These are phyloP conservation scores for Halocaridina rubra DNA, from an alignment of 2,888 invertebrate genomes.

Conservation along the genomic window DNA sequence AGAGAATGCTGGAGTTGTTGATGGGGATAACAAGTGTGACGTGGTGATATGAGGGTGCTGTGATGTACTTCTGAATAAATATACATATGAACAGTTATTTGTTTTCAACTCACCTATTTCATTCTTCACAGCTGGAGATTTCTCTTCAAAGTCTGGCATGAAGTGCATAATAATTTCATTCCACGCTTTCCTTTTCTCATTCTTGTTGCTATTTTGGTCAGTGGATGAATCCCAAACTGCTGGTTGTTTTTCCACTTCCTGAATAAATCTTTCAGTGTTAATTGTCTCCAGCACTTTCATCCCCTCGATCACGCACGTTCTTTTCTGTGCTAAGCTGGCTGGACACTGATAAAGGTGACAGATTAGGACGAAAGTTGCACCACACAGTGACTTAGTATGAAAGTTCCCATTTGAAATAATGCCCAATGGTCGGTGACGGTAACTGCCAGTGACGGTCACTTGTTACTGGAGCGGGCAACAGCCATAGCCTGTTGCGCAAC, in stretches of 20 bases:
- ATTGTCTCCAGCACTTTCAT: background rate
- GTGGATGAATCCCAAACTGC: too few relatives aligned
- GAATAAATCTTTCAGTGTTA: background rate
- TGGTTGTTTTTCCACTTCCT: background rate
- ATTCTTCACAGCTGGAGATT: slow-evolving; percentile 5
- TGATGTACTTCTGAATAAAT: background rate
- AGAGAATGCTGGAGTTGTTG: background rate
- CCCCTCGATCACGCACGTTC: background rate
- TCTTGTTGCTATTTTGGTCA: slow-evolving; percentile 2
- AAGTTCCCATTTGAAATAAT: background rate
- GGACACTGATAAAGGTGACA: background rate
- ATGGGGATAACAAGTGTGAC: background rate
- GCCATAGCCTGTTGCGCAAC: slow-evolving; percentile 10
- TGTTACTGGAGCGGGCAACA: slow-evolving; percentile 1
- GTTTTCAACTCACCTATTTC: background rate
- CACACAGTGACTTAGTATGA: background rate
- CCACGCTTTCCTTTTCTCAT: slow-evolving; percentile 4
- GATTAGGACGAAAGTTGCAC: background rate
- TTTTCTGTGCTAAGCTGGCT: background rate
- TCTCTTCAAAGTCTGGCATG: background rate
- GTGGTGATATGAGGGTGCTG: slow-evolving; percentile 1
- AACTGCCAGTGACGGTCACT: slow-evolving; percentile 4
- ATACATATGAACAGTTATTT: background rate
- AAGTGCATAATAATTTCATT: slow-evolving; percentile 2
- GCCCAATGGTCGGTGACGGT: background rate